phyloP scores from a whole-genome alignment of 37 sponge, comb jelly and placozoan species.

The Bolinopsis microptera region DNA sequence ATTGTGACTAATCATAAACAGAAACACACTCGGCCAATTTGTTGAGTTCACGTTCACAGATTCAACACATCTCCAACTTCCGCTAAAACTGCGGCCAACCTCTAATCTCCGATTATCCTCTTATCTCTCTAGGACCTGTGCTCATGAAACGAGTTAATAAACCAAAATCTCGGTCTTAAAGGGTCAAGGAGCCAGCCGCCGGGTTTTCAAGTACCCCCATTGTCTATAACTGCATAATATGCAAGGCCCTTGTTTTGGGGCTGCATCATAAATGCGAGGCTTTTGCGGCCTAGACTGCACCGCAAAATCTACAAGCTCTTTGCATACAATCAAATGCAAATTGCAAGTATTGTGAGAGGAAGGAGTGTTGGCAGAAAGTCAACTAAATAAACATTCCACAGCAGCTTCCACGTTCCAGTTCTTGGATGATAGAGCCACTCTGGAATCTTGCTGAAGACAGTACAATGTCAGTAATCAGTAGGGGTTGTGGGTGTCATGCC shows the following conservation, averaged over 20 bases:
- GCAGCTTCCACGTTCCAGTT: conserved; percentile 82
- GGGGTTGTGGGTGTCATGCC: background rate
- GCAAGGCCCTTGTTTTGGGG: background rate
- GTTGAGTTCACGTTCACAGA: background rate
- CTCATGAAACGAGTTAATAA: background rate
- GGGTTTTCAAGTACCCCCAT: background rate
- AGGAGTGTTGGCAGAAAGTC: conserved; percentile 3
- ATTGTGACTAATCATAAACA: background rate
- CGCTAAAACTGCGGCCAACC: no score
- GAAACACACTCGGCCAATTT: background rate
- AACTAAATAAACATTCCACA: conserved; percentile 79
- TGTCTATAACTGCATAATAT: background rate
- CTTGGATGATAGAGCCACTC: conserved; percentile 78
- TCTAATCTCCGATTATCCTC: no score
- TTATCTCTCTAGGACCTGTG: no score
- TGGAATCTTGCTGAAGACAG: conserved; percentile 18
- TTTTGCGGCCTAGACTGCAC: background rate
- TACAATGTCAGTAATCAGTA: background rate
- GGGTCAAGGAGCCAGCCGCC: background rate
- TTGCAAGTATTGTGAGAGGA: background rate
- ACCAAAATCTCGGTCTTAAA: background rate
- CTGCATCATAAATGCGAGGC: background rate
- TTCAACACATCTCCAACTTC: background rate
- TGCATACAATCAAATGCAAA: background rate
- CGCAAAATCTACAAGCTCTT: background rate